Evolutionary conservation across 2,113 vertebrate genomes (phyloP).

Genomic region (Speoplatyrhinus poulsoni): DNA sequence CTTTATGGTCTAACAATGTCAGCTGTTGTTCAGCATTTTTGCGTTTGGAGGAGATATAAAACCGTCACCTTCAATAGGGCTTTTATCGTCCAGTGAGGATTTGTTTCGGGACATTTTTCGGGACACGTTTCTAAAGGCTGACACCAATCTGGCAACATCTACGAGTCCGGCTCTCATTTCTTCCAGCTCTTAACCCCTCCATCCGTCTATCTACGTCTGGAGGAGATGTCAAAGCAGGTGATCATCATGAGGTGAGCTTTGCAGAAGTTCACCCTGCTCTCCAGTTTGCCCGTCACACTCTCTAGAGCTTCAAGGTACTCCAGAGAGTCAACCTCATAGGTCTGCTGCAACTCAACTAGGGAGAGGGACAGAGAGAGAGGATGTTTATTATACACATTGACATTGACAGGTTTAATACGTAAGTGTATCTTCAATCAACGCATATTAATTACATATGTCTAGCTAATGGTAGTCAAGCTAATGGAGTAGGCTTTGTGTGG

Average conservation of each 20-base stretch:
- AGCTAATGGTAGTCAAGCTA: too few species aligned
- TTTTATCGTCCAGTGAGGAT: conserved; percentile 2
- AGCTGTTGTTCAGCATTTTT: not conserved
- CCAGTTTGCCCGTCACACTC: conserved; percentile 90
- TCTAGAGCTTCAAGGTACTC: conserved; percentile 96
- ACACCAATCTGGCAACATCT: conserved; percentile 1
- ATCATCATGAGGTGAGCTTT: conserved; percentile 99
- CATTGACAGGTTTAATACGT: too few species aligned
- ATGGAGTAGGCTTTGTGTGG: too few species aligned
- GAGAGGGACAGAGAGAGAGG: conserved; percentile 6
- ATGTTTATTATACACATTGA: too few species aligned
- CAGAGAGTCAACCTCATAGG: conserved; percentile 90
- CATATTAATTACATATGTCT: too few species aligned
- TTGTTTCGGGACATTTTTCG: conserved; percentile 17
- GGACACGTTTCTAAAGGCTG: not conserved
- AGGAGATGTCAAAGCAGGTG: conserved; percentile 97
- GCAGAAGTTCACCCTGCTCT: conserved; percentile 97
- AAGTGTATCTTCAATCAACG: too few species aligned
- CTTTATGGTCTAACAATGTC: not conserved
- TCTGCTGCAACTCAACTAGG: conserved; percentile 92
- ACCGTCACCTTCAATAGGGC: not conserved
- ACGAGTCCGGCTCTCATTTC: conserved; percentile 13
- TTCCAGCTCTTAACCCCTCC: conserved; percentile 10
- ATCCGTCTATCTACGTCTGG: conserved; percentile 81
- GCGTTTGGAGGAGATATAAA: not conserved